Conservation (phyloP, 2,888 invertebrate species). For the Heliconius erato region DNA sequence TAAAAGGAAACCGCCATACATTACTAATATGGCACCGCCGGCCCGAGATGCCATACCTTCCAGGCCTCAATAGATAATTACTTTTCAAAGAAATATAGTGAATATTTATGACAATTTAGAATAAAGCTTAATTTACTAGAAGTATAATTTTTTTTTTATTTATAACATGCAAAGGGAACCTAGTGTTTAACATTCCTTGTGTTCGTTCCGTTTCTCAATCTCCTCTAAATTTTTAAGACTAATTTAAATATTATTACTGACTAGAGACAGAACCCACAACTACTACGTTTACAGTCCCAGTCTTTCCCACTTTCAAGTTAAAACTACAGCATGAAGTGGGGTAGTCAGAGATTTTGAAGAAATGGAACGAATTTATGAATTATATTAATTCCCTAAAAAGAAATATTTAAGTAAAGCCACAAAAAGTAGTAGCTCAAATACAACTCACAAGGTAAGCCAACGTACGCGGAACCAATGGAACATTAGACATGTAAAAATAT, state of each 20-base stretch:
- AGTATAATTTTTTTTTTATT: not conserved
- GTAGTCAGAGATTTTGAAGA: no score
- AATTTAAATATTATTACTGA: no score
- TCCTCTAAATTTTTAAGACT: no score
- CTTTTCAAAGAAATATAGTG: constrained; percentile 17
- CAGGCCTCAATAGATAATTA: constrained; percentile 44
- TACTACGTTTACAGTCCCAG: no score
- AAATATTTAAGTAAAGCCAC: not conserved
- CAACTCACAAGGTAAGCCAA: constrained; percentile 23
- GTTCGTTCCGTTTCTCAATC: not conserved
- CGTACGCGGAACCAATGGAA: constrained; percentile 41
- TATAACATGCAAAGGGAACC: no score
- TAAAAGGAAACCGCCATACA: constrained; percentile 49
- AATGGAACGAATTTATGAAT: no score
- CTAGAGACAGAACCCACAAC: no score
- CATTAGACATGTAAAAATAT: constrained; percentile 48
- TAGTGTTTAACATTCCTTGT: not conserved
- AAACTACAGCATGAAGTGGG: no score
- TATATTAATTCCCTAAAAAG: not conserved
- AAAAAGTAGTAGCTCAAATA: not conserved
- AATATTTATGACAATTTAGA: not conserved
- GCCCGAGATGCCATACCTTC: constrained; percentile 49
- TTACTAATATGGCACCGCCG: constrained; percentile 57
- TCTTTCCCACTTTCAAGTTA: no score
- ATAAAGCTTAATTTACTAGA: not conserved